Conservation (phyloP, 2,797 vertebrate species). For the Steatocranus sp. region DNA sequence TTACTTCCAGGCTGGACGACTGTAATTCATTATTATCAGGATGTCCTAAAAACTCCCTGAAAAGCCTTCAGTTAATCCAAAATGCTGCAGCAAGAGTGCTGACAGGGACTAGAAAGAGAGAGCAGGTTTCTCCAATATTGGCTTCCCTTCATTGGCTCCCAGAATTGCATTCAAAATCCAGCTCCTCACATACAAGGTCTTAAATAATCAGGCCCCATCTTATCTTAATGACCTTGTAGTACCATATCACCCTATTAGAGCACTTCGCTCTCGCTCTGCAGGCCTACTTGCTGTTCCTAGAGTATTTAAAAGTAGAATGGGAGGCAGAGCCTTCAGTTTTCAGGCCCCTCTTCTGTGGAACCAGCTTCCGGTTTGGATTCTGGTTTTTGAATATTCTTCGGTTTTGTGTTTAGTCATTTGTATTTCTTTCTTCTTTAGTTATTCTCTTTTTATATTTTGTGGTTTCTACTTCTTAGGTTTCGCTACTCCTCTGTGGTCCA, state of each 20-base stretch:
- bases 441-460: background rate
- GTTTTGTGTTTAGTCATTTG: background rate
- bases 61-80: background rate
- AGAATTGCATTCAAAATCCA: background rate
- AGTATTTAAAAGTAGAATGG: background rate
- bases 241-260: background rate
- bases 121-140: background rate
- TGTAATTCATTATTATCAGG: background rate
- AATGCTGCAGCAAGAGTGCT: accelerated
- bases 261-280: background rate
- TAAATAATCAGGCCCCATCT: background rate
- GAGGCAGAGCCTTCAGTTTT: background rate
- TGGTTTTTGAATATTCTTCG: background rate
- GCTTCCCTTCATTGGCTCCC: background rate
- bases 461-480: background rate
- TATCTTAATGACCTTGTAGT: background rate
- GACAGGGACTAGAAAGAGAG: background rate
- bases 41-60: background rate
- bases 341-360: background rate
- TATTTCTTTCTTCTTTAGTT: background rate
- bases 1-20: background rate
- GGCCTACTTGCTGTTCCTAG: background rate
- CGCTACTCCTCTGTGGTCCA: accelerated
- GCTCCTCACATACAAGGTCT: background rate
- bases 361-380: accelerated